Evolutionary conservation across 2,888 invertebrate species (phyloP), one percentile per base, ranked within the genome.

Genomic region (Nebria salina): DNA sequence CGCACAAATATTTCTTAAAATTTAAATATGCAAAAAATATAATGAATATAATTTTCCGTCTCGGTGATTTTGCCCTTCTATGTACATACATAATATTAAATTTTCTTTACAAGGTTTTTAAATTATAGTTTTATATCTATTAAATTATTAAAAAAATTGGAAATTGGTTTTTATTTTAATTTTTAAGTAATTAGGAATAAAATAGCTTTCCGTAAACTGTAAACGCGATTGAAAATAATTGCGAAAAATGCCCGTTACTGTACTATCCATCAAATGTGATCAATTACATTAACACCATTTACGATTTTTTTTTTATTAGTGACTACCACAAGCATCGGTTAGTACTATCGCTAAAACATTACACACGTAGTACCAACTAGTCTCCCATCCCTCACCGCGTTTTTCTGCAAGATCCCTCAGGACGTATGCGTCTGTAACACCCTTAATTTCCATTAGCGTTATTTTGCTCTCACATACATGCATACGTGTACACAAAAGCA

Each of bases 381-480:
- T 54, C 54, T 3, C 54, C 13, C 54, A 54, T 54, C 54, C 54
- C 54, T 54, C 54, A 54, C 7, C 13, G 54, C 54, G 54, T 54
- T 54, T 54, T 54, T 54, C 11, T 54, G 54, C 11, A 54, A 54
- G 68, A 26, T 76, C 76, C 65, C 76, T 20, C n/a, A 66, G 76
- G 76, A 76, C 76, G 65, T 13, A 76, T 76, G 76, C 64, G 20
- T 65, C 41, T 66, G 65, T 65, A 76, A 76, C 76, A 76, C 76
- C 76, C 76, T 76, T 76, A 76, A 76, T 76, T 76, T 76, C 76
- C 76, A 76, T 76, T 76, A 76, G 76, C 34, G 76, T 64, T 76
- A 65, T 76, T 76, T 73, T 73, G 42, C 42, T 73, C 43, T 26
- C 73, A 41, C 73, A 42, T 68, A 8, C 13, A 68, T 15, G 8